Base-by-base conservation (phyloP, 2,113 vertebrate genomes). In the Sphyrna mokarran region DNA sequence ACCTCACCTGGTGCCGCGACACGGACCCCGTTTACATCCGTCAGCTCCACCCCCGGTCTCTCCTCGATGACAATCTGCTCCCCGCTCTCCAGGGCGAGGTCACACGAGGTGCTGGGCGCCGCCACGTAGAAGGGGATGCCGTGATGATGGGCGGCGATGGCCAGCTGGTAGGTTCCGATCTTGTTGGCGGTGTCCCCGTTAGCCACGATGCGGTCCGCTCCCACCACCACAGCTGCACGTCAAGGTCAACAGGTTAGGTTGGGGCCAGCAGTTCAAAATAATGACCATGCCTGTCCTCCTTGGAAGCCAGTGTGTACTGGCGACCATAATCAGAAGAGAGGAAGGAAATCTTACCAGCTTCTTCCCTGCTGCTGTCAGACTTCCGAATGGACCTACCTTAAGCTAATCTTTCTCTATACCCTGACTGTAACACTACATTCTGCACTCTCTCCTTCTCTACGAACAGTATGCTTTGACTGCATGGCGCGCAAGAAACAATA, bases 161-260 rank as follows among this genome's bases (percentile, higher is more conserved):
- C 98, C 97, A 99, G 97, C 97, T 98, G 98, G 97, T 98, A 99
- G 0, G 98, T 99, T 95, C 98, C 98, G 95, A 99, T 98, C 96
- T 99, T 99, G 97, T 99, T 99, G 96, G 98, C 99, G 0, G 98
- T 98, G 96, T 99, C 98, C 0, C 98, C 98, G 0, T 99, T 99
- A 96, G 98, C 98, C 0, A 98, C 98, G 58, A 99, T 98, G 0
- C 98, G 96, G 97, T 99, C 98, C 0, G 98, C 99, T 8, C 99
- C 98, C 16, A 99, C 98, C 3, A 99, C 97, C 26, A 99, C 98
- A 0, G 98, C 98, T 99, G 96, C 1, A 16, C 48, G 20, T 0
- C 5, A 18, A 83, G 16, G 37, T 20, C 0, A 76, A 76, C 1
- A 2, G 13, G 72, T 33, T 76, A 76, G 72, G 2, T 29, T 29